Evolutionary conservation across 1,140 invertebrate species (phyloP).

Genomic region (Mactra quadrangularis): DNA sequence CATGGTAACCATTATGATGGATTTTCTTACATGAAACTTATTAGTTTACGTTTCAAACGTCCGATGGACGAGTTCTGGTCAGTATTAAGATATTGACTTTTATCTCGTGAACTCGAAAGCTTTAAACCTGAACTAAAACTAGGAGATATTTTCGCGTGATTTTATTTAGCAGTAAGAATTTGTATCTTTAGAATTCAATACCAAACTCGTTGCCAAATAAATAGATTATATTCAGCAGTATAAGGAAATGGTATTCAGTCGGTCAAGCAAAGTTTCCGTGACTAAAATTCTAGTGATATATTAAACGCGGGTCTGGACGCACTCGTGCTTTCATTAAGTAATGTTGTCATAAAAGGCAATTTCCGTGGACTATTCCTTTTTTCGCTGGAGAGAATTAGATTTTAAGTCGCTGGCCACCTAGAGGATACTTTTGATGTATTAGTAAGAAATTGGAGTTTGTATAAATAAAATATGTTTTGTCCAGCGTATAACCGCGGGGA

Average conservation of each 20-base stretch:
- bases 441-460: constrained; percentile 45
- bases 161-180: constrained; percentile 50
- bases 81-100: constrained; percentile 40
- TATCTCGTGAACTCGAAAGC: constrained; percentile 9
- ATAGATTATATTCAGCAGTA: constrained; percentile 49
- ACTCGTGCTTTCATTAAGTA: constrained; percentile 38
- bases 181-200: constrained; percentile 20
- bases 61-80: constrained; percentile 20
- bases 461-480: constrained; percentile 53
- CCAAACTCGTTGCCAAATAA: constrained; percentile 41
- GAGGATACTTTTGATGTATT: constrained; percentile 48
- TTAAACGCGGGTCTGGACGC: constrained; percentile 14
- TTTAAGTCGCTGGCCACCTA: constrained; percentile 30
- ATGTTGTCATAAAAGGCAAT: constrained; percentile 53
- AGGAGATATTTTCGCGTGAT: constrained; percentile 56
- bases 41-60: constrained; percentile 60
- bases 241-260: constrained; percentile 43
- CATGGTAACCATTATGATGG: constrained; percentile 55
- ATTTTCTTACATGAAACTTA: constrained; percentile 61
- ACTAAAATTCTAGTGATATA: constrained; percentile 47
- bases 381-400: constrained; percentile 41
- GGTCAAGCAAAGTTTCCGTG: constrained; percentile 56
- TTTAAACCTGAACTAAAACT: constrained; percentile 57
- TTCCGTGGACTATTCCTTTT: constrained; percentile 27
- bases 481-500: constrained; percentile 18